These are phyloP conservation scores for Ips nitidus DNA, from an alignment of 1,140 invertebrate genomes.

Conservation along the genomic window DNA sequence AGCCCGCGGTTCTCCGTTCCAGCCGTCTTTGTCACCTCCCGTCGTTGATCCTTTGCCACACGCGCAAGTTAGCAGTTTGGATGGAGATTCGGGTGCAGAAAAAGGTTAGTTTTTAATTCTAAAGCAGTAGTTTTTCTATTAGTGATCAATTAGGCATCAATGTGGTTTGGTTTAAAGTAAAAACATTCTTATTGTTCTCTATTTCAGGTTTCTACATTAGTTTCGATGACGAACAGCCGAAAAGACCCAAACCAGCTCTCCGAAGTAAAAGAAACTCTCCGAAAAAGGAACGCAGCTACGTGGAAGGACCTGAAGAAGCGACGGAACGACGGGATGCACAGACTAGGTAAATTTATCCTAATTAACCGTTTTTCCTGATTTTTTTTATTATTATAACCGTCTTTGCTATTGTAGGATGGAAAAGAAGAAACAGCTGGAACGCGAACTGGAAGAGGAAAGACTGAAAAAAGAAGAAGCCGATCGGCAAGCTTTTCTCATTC, in stretches of 20 bases:
- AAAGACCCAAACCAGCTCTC: constrained; percentile 84
- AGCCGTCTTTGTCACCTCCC: constrained; percentile 56
- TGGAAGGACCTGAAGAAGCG: constrained; percentile 44
- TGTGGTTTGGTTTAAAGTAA: too few relatives aligned
- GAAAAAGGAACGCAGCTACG: constrained; percentile 65
- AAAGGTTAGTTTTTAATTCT: constrained; percentile 57
- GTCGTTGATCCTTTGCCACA: constrained; percentile 49
- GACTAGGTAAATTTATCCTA: constrained; percentile 23
- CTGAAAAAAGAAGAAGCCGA: constrained; percentile 50
- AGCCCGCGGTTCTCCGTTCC: constrained; percentile 68
- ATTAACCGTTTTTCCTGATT: not conserved
- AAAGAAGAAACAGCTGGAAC: constrained; percentile 39
- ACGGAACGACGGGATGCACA: constrained; percentile 40
- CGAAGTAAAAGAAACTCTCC: constrained; percentile 74
- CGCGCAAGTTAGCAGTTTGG: constrained; percentile 44
- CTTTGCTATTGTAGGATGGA: constrained; percentile 29
- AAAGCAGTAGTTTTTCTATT: not conserved
- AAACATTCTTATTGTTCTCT: too few relatives aligned
- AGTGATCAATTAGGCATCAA: too few relatives aligned
- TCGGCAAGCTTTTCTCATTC: constrained; percentile 48
- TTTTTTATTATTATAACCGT: constrained; percentile 2
- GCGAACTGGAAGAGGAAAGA: constrained; percentile 50
- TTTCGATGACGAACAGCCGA: constrained; percentile 84
- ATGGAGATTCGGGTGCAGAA: constrained; percentile 64
- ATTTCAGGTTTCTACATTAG: constrained; percentile 83